Base-by-base conservation (phyloP, 2,888 invertebrate genomes). In the Microctonus aethiopoides region DNA sequence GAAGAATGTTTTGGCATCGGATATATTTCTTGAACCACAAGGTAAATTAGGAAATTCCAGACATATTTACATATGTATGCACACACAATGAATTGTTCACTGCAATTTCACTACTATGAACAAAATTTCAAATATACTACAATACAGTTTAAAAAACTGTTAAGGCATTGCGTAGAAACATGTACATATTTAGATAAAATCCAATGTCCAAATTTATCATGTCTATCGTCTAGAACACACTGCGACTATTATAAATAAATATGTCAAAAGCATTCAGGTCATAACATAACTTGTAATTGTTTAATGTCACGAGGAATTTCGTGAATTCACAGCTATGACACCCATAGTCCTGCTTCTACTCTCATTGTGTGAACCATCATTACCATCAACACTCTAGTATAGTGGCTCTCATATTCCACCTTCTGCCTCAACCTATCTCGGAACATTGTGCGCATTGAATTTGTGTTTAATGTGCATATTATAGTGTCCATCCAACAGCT, bases 191-290 rank as follows among this genome's bases (percentile, higher is more conserved):
- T 39, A 7, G 9, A 16, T 6, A 46, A 46, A 46, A 46, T 46
- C 9, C 4, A 20, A n/a, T 16, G 7, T 16, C n/a, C 16, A 46
- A 46, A 46, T 46, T 46, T 46, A 46, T 46, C 46, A 46, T 46
- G 16, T 20, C 46, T n/a, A 16, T 16, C 4, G 16, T 46, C 6
- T n/a, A 46, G 46, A 16, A 46, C 9, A 16, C 46, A 16, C n/a
- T 7, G 6, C 7, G 46, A 16, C 46, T 46, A 46, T 20, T n/a
- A 16, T 1, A n/a, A 16, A 57, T 10, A 57, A 57, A 69, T 65
- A 69, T 69, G 69, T 64, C 69, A 69, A 64, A 59, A 69, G 60
- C 69, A 69, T 69, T 59, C 26, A 69, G 16, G 51, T 26, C 57
- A 41, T 61, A 63, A 62, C 34, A 46, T 57, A 68, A 68, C 57